Percentiles rank a stretch among this genome's conserved stretches.
These are phyloP conservation scores for Meloidogyne floridensis DNA, from an alignment of 1,140 invertebrate genomes.

Conservation along the genomic window DNA sequence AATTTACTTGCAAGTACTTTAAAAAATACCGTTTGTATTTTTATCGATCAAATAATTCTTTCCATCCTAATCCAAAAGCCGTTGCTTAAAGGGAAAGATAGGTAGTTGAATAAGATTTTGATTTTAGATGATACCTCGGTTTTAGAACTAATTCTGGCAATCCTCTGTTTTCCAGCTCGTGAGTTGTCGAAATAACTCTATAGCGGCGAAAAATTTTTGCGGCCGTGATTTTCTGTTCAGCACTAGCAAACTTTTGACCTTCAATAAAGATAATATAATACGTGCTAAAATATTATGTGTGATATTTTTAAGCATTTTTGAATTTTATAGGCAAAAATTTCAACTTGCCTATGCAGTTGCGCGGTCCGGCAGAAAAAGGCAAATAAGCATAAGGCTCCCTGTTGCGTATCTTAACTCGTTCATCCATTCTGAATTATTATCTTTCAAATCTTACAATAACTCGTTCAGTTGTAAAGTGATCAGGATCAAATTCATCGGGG, in stretches of 20 bases:
- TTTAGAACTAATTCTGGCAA: constrained; percentile 67
- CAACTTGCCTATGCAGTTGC: constrained; percentile 67
- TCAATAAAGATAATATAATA: constrained; percentile 27
- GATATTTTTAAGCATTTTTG: background rate
- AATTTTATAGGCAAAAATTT: background rate
- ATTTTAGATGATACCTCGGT: constrained; percentile 43
- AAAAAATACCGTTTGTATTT: too few species aligned
- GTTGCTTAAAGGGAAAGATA: background rate
- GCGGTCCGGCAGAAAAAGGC: constrained; percentile 67
- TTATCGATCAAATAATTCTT: background rate
- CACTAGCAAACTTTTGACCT: constrained; percentile 79
- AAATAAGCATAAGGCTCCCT: constrained; percentile 67
- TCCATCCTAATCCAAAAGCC: constrained; percentile 25
- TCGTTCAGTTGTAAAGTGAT: constrained; percentile 84
- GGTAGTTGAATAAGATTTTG: background rate
- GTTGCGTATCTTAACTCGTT: constrained; percentile 70
- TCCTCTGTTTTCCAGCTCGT: constrained; percentile 64
- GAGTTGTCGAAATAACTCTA: constrained; percentile 67
- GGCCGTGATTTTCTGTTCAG: constrained; percentile 83
- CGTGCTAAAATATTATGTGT: too few species aligned
- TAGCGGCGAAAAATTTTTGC: constrained; percentile 83
- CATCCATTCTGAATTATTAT: constrained; percentile 58
- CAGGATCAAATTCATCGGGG: constrained; percentile 82
- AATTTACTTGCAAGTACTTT: constrained; percentile 13
- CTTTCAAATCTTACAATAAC: too few species aligned